Evolutionary conservation across 2,113 vertebrate species (phyloP).

Genomic region (Carassius gibelio): DNA sequence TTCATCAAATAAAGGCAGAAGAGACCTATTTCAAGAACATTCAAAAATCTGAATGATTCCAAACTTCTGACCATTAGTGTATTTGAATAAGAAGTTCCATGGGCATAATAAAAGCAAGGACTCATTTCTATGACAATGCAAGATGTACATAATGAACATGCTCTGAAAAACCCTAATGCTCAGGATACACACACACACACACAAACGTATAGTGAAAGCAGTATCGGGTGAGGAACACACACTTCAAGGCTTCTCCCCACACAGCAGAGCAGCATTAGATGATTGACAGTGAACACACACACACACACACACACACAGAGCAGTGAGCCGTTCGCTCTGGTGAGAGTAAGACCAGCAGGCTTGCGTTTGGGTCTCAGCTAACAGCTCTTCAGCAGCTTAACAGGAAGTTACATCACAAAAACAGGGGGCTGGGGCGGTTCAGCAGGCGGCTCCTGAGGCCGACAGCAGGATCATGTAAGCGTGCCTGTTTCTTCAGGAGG

Average conservation of each 20-base stretch:
- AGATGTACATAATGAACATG: slow-evolving; percentile 35
- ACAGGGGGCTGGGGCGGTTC: slow-evolving; percentile 16
- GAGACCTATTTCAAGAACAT: too few relatives aligned
- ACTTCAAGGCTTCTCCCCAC: slow-evolving; percentile 27
- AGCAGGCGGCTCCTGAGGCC: slow-evolving; percentile 42
- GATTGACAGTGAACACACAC: slow-evolving; percentile 25
- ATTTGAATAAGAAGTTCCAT: slow-evolving; percentile 48
- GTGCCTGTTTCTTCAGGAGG: not conserved
- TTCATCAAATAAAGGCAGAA: too few relatives aligned
- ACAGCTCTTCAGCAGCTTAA: slow-evolving; percentile 54
- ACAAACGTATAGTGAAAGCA: slow-evolving; percentile 8
- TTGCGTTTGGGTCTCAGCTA: slow-evolving; percentile 54
- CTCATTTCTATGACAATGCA: slow-evolving; percentile 67
- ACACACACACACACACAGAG: slow-evolving; percentile 31
- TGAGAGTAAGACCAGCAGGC: slow-evolving; percentile 55
- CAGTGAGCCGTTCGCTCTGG: slow-evolving; percentile 53
- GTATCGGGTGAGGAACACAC: slow-evolving; percentile 1
- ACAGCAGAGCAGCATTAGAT: slow-evolving; percentile 60
- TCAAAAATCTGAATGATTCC: not conserved
- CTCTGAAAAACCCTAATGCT: slow-evolving; percentile 48
- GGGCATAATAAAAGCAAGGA: slow-evolving; percentile 43
- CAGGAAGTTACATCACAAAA: slow-evolving; percentile 42
- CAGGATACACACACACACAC: slow-evolving; percentile 3
- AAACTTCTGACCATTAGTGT: not conserved
- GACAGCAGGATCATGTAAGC: slow-evolving; percentile 36